Percentiles rank a stretch among this genome's conserved stretches.
Evolutionary conservation across 2,888 invertebrate species (phyloP).

Genomic region (Lithophane socia): DNA sequence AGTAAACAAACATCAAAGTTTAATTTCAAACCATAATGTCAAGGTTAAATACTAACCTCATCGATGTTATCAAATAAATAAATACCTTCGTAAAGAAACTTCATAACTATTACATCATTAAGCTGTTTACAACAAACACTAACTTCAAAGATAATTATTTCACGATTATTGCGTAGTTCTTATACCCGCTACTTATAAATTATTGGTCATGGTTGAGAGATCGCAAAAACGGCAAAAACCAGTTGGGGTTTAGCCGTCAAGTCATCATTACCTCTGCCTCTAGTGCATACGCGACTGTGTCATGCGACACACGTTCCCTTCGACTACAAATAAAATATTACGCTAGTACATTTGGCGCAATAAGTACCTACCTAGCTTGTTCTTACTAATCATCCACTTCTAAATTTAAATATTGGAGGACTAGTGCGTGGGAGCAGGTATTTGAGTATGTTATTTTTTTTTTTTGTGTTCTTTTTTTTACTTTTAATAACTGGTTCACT

Average conservation of each 20-base stretch:
- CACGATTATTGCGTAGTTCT: constrained; percentile 17
- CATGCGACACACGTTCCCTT: constrained; percentile 38
- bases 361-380: constrained; percentile 4
- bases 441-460: constrained; percentile 35
- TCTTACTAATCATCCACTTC: constrained; percentile 14
- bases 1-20: constrained; percentile 17
- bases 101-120: constrained; percentile 26
- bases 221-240: constrained; percentile 37
- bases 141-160: constrained; percentile 4
- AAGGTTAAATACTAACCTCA: constrained; percentile 61
- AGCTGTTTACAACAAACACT: background rate
- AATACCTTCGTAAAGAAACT: constrained; percentile 5
- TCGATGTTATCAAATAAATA: constrained; percentile 21
- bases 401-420: constrained; percentile 34
- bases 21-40: constrained; percentile 23
- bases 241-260: constrained; percentile 25
- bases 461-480: background rate
- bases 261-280: background rate
- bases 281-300: constrained; percentile 53
- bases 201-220: constrained; percentile 36
- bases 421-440: constrained; percentile 14
- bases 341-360: constrained; percentile 20
- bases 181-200: constrained; percentile 1
- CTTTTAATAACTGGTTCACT: constrained; percentile 27
- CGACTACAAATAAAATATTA: constrained; percentile 8